Evolutionary conservation across 2,113 vertebrate genomes (phyloP).

Genomic region (Notarius quadriscutis): DNA sequence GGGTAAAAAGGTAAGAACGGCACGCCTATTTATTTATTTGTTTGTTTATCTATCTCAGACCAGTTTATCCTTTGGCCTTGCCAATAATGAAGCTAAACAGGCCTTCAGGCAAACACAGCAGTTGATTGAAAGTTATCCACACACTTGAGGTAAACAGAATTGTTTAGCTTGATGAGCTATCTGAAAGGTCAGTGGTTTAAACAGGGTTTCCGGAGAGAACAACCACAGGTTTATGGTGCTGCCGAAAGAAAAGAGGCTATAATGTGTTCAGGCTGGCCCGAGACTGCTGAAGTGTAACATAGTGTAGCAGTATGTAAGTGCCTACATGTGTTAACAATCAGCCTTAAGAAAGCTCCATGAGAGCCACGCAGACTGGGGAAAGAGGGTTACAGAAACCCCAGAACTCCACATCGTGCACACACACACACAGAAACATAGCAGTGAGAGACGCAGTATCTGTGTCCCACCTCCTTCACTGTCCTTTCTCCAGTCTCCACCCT

Average conservation of each 20-base stretch:
- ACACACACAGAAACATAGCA: background rate
- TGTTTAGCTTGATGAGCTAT: background rate
- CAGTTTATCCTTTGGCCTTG: background rate
- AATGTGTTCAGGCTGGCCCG: slow-evolving; percentile 37
- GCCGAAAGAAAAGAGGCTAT: slow-evolving; percentile 2
- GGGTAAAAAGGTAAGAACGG: slow-evolving; percentile 77
- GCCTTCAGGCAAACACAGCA: background rate
- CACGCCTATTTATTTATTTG: background rate
- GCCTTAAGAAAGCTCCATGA: slow-evolving; percentile 32
- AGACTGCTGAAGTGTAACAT: slow-evolving; percentile 38
- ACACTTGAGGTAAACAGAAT: slow-evolving; percentile 7
- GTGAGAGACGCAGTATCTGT: slow-evolving; percentile 6
- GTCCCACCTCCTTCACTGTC: slow-evolving; percentile 23
- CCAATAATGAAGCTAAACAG: background rate
- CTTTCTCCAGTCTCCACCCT: slow-evolving; percentile 47
- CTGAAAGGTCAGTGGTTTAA: slow-evolving; percentile 31
- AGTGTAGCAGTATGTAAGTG: slow-evolving; percentile 37
- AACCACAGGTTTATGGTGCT: slow-evolving; percentile 12
- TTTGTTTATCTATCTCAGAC: background rate
- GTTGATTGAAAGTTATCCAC: slow-evolving; percentile 14
- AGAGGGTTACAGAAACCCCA: slow-evolving; percentile 18
- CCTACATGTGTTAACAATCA: slow-evolving; percentile 55
- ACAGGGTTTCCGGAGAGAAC: slow-evolving; percentile 3
- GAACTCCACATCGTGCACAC: background rate
- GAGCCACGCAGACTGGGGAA: slow-evolving; percentile 32